Base-by-base conservation (phyloP, 2,797 vertebrate species). In the Phrynocephalus vlangalii region DNA sequence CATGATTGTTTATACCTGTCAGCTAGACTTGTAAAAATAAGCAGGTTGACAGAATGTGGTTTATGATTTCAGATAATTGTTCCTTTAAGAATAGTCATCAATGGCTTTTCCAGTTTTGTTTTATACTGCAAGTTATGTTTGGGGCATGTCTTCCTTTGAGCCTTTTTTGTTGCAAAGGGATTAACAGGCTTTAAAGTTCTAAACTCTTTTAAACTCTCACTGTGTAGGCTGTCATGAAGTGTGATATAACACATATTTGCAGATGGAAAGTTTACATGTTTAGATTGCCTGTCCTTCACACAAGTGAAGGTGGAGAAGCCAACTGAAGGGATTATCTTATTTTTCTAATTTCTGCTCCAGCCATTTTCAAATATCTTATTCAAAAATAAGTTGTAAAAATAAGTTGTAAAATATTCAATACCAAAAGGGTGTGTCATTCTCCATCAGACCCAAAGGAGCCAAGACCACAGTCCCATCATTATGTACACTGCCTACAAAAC, bases 31-130 rank as follows among this genome's bases (percentile, higher is more conserved):
- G 4, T 3, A 88, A 91, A 72, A 79, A 68, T 63, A 8, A 72
- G 68, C 22, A 85, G 44, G 13, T 82, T 88, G 66, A 60, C 9
- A 91, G 38, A 48, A 8, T 30, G 0, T 91, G 88, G 91, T 80
- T 80, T 88, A 8, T 13, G 16, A 66, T 77, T 90, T 91, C 5
- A 56, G 84, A 50, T 63, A 83, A 56, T 89, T 0, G 9, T 89
- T 90, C 50, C 9, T 83, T 83, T 90, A 90, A 92, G 87, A 30
- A 26, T 82, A 6, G 18, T 86, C 92, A 92, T 90, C 89, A 92
- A 94, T 91, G n/a, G 8, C 88, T 92, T 86, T 5, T 1, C 70
- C 89, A 22, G 82, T 89, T 94, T 88, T 38, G 5, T 72, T 28
- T 16, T 60, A 3, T 1, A 15, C 0, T 11, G 52, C 56, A 83